phyloP scores from a whole-genome alignment of 2,113 vertebrate species.

The Syngnathus floridae region DNA sequence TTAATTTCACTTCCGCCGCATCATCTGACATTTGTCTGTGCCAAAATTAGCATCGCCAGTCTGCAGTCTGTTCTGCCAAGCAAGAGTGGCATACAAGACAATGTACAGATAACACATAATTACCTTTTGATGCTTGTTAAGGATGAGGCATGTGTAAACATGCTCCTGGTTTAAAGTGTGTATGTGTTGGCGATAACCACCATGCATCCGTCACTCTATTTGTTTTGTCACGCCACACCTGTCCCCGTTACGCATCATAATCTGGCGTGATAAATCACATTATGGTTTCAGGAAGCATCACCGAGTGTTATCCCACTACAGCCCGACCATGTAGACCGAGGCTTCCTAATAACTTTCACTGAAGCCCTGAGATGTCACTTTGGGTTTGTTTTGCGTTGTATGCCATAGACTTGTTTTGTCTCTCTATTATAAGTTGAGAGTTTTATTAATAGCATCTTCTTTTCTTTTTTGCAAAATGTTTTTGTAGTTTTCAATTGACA shows the following conservation, averaged over 20 bases:
- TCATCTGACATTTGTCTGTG: background rate
- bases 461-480: conserved; percentile 25
- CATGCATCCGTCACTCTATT: conserved; percentile 73
- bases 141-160: conserved; percentile 25
- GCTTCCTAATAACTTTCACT: conserved; percentile 68
- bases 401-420: conserved; percentile 7
- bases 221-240: conserved; percentile 80
- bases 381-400: conserved; percentile 6
- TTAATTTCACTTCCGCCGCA: too few species aligned
- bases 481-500: too few species aligned
- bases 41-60: conserved; percentile 24
- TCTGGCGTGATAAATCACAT: conserved; percentile 73
- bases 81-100: conserved; percentile 39
- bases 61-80: conserved; percentile 28
- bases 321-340: conserved; percentile 18
- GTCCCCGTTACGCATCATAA: conserved; percentile 71
- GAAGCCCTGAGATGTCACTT: conserved; percentile 30
- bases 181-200: conserved; percentile 34
- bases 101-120: conserved; percentile 72
- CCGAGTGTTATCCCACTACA: conserved; percentile 23
- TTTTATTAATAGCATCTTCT: conserved; percentile 8
- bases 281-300: conserved; percentile 12
- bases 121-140: conserved; percentile 70
- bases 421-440: conserved; percentile 20
- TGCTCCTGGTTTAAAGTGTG: background rate